Evolutionary conservation across 1,140 invertebrate species (phyloP).

Genomic region (Tetramorium alpestre): DNA sequence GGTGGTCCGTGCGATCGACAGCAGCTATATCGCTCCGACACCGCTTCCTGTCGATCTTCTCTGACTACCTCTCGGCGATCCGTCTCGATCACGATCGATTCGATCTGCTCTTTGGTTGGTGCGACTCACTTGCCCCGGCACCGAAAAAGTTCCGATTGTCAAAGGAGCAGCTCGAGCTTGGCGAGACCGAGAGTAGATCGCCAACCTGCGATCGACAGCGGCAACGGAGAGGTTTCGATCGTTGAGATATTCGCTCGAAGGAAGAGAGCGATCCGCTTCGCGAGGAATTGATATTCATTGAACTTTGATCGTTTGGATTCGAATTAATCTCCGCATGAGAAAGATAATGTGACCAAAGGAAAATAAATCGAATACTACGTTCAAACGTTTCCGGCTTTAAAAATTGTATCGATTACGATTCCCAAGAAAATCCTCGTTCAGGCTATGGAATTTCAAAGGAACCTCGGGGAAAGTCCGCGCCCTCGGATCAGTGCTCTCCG

Average conservation of each 20-base stretch:
- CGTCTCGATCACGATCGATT: constrained; percentile 56
- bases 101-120: constrained; percentile 11
- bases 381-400: background rate
- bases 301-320: background rate
- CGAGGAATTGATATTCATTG: background rate
- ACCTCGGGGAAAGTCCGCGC: constrained; percentile 18
- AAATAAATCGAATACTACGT: background rate
- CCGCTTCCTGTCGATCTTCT: constrained; percentile 40
- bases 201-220: background rate
- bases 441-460: constrained; percentile 7
- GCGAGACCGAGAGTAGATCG: background rate
- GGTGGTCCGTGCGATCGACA: constrained; percentile 72
- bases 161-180: background rate
- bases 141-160: constrained; percentile 11
- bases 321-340: background rate
- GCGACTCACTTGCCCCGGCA: background rate
- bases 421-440: background rate
- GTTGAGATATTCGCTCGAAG: background rate
- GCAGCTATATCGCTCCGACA: background rate
- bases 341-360: background rate
- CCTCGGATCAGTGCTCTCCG: background rate
- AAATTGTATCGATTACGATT: constrained; percentile 13
- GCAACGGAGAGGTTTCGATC: background rate
- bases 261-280: background rate
- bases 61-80: background rate